These are phyloP conservation scores for Syrrhaptes paradoxus DNA, from an alignment of 2,113 vertebrate genomes.

Conservation along the genomic window DNA sequence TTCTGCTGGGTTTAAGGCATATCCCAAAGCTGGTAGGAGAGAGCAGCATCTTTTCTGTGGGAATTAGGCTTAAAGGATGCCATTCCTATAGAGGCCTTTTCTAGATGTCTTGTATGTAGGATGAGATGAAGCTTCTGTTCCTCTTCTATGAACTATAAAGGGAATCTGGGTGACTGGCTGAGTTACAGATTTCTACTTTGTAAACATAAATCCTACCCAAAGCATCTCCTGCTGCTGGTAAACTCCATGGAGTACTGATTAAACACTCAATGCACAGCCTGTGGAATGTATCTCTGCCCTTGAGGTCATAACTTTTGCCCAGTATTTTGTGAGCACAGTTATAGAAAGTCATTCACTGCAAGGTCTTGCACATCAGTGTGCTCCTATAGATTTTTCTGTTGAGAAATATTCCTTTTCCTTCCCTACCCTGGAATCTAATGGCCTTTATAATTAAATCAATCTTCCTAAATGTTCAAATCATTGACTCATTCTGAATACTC, in stretches of 20 bases:
- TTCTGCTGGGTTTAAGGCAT: not conserved
- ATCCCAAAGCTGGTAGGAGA: not conserved
- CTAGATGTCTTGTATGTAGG: not conserved
- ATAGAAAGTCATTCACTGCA: not conserved
- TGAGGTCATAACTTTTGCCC: not conserved
- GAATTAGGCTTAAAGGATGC: not conserved
- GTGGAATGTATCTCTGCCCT: not conserved
- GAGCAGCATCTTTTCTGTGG: not conserved
- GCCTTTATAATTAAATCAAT: constrained; percentile 31
- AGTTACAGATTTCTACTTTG: not conserved
- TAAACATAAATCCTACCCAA: not conserved
- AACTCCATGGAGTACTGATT: not conserved
- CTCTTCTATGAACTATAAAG: not conserved
- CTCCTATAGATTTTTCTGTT: constrained; percentile 30
- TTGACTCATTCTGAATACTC: not conserved
- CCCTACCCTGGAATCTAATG: not conserved
- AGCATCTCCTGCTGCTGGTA: not conserved
- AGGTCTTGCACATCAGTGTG: not conserved
- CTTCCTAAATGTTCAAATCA: constrained; percentile 43
- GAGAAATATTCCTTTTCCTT: constrained; percentile 15
- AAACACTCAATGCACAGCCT: not conserved
- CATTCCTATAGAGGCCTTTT: not conserved
- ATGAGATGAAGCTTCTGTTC: not conserved
- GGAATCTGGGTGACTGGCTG: not conserved
- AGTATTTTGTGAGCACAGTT: not conserved